A percentile compares a stretch with the other conserved stretches of the same genome.
Conservation (phyloP, 2,113 vertebrate genomes). For the Pomatorhinus ruficollis region DNA sequence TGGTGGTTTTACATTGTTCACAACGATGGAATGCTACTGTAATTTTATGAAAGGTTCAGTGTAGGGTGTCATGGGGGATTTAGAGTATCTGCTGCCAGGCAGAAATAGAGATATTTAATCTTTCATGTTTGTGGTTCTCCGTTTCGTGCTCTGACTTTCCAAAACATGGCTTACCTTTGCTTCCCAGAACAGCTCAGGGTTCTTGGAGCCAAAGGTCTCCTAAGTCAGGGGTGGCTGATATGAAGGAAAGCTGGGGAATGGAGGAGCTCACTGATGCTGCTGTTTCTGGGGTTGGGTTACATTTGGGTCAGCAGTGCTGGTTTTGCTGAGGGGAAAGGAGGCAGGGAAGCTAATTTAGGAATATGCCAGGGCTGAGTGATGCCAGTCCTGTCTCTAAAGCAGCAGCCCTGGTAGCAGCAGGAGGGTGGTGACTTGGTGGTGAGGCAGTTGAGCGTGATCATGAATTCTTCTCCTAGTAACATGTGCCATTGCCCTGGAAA, state of each 20-base stretch:
- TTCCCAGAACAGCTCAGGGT: background rate
- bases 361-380: accelerated
- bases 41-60: background rate
- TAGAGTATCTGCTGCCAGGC: background rate
- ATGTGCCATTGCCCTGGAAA: background rate
- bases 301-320: background rate
- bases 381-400: background rate
- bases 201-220: background rate
- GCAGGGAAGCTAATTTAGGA: background rate
- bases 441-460: background rate
- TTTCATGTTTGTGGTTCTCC: background rate
- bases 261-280: background rate
- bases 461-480: background rate
- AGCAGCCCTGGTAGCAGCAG: background rate
- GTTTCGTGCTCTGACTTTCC: background rate
- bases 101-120: background rate
- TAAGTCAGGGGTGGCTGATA: background rate
- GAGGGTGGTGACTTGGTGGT: background rate
- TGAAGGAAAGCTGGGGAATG: background rate
- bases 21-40: background rate
- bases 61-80: background rate
- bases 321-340: background rate
- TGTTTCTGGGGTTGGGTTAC: background rate
- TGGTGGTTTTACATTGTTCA: background rate
- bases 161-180: background rate